phyloP scores from a whole-genome alignment of 2,888 invertebrate genomes.

The Resseliella maxima region DNA sequence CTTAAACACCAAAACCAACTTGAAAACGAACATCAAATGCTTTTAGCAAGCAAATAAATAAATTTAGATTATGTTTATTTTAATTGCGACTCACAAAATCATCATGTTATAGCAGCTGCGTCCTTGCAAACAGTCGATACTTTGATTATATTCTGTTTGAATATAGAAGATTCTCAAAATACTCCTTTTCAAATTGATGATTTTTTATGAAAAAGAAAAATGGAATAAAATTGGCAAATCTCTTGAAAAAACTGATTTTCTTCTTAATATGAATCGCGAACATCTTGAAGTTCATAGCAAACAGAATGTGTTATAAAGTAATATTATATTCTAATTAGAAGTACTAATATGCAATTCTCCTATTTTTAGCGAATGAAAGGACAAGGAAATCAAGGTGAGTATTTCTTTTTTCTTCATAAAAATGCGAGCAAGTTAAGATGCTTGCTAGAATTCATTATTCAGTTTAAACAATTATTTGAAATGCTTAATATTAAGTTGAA shows the following conservation, averaged over 20 bases:
- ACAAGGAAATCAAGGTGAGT: conserved; percentile 84
- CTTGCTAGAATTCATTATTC: too few relatives aligned
- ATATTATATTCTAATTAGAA: not conserved
- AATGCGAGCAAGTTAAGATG: not conserved
- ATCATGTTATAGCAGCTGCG: too few relatives aligned
- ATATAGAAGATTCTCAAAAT: too few relatives aligned
- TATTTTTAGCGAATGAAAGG: conserved; percentile 83
- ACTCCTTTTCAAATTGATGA: too few relatives aligned
- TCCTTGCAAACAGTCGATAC: too few relatives aligned
- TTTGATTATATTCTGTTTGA: not conserved
- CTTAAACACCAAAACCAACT: not conserved
- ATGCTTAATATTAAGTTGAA: not conserved
- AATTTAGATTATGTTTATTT: not conserved
- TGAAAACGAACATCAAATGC: too few relatives aligned
- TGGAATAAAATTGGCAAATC: too few relatives aligned
- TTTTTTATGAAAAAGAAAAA: too few relatives aligned
- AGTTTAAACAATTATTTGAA: not conserved
- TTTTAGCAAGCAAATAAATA: too few relatives aligned
- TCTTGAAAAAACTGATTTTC: too few relatives aligned
- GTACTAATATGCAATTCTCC: conserved; percentile 70
- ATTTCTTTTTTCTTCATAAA: conserved; percentile 57
- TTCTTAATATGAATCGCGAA: too few relatives aligned
- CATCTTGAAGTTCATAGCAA: not conserved
- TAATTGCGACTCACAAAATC: not conserved
- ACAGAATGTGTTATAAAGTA: not conserved